Conservation (phyloP, 2,797 vertebrate genomes). For the Pteropus rufus region DNA sequence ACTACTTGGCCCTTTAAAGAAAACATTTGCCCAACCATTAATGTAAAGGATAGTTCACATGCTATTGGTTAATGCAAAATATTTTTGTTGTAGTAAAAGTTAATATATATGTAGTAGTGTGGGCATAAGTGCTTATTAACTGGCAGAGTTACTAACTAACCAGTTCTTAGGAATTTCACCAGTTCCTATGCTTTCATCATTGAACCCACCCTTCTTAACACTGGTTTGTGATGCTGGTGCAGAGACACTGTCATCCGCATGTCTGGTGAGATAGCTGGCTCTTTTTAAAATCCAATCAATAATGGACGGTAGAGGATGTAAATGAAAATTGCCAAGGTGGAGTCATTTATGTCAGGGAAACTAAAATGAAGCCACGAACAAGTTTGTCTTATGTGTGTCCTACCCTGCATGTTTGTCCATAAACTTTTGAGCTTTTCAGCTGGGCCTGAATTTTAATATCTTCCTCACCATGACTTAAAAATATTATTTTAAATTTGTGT, state of each 20-base stretch:
- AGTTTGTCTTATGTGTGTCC: not conserved
- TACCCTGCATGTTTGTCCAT: not conserved
- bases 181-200: not conserved
- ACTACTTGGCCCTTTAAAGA: not conserved
- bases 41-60: not conserved
- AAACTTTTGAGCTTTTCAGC: not conserved
- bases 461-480: not conserved
- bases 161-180: not conserved
- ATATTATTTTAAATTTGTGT: not conserved
- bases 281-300: not conserved
- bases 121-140: not conserved
- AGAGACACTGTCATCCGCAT: not conserved
- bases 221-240: not conserved
- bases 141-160: not conserved
- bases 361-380: not conserved
- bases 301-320: not conserved
- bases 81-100: not conserved
- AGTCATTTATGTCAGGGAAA: too few relatives aligned
- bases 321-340: not conserved
- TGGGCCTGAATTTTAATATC: not conserved
- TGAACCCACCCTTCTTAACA: not conserved
- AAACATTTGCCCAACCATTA: not conserved
- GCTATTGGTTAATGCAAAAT: not conserved
- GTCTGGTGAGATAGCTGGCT: not conserved
- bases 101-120: not conserved